phyloP scores from a whole-genome alignment of 2,113 vertebrate genomes.

The Hiodon alosoides region DNA sequence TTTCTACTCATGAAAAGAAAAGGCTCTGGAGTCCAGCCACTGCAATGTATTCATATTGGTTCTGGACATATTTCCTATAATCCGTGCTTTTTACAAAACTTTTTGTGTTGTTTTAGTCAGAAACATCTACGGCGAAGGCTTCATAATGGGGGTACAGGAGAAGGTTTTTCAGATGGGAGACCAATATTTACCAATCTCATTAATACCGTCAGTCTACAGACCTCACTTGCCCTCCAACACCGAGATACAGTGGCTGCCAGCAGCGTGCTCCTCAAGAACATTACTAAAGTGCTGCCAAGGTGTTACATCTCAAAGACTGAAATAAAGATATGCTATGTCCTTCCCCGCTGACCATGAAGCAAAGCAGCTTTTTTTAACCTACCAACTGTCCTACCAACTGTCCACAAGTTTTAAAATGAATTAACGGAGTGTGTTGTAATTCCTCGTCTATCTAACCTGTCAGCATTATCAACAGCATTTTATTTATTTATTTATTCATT shows the following conservation, averaged over 20 bases:
- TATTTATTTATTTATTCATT: too few species aligned
- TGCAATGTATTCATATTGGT: not conserved
- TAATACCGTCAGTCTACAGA: constrained; percentile 37
- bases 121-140: constrained; percentile 2
- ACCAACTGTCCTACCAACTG: too few species aligned
- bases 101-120: not conserved
- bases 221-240: constrained; percentile 42
- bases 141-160: not conserved
- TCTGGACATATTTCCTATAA: constrained; percentile 8
- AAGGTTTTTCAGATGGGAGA: not conserved
- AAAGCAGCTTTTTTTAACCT: not conserved
- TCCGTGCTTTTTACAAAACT: not conserved
- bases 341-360: constrained; percentile 16
- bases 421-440: too few species aligned
- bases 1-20: too few species aligned
- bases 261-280: constrained; percentile 36
- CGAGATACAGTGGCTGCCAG: constrained; percentile 45
- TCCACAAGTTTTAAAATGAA: constrained; percentile 6
- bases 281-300: constrained; percentile 41
- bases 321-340: constrained; percentile 22
- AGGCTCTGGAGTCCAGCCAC: not conserved
- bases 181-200: constrained; percentile 41
- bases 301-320: constrained; percentile 33
- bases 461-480: too few species aligned
- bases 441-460: too few species aligned